Percentiles rank a stretch among this genome's conserved stretches.
These are phyloP conservation scores for Heteronetta atricapilla DNA, from an alignment of 2,113 vertebrate genomes.

Conservation along the genomic window DNA sequence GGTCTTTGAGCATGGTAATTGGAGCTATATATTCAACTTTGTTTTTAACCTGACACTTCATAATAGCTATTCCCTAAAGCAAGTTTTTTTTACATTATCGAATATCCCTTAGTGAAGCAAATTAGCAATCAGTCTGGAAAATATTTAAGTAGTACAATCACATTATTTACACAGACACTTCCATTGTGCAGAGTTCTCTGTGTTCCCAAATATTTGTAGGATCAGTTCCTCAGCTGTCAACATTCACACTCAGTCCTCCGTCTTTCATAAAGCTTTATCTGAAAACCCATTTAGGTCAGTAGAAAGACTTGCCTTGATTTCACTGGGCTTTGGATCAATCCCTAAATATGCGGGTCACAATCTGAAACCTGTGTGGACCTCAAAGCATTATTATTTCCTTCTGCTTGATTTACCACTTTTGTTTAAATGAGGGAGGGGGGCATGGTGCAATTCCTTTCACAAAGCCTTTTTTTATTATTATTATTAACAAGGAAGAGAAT, in stretches of 20 bases:
- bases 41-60: conserved; percentile 49
- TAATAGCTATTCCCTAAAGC: conserved; percentile 42
- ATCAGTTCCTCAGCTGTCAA: conserved; percentile 8
- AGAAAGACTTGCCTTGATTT: conserved; percentile 31
- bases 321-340: conserved; percentile 21
- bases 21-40: conserved; percentile 57
- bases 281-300: conserved; percentile 20
- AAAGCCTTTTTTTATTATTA: background rate
- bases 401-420: background rate
- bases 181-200: background rate
- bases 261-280: background rate
- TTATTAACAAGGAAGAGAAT: background rate
- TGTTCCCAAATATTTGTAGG: conserved; percentile 17
- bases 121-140: conserved; percentile 22
- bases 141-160: conserved; percentile 51
- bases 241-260: rapidly evolving
- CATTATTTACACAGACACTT: conserved; percentile 48
- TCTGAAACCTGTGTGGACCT: background rate
- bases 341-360: background rate
- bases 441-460: background rate
- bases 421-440: background rate
- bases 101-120: conserved; percentile 31
- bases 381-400: conserved; percentile 1
- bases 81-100: background rate
- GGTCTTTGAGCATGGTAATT: conserved; percentile 49